Conservation (phyloP, 1,140 invertebrate genomes). For the Holotrichia oblita region DNA sequence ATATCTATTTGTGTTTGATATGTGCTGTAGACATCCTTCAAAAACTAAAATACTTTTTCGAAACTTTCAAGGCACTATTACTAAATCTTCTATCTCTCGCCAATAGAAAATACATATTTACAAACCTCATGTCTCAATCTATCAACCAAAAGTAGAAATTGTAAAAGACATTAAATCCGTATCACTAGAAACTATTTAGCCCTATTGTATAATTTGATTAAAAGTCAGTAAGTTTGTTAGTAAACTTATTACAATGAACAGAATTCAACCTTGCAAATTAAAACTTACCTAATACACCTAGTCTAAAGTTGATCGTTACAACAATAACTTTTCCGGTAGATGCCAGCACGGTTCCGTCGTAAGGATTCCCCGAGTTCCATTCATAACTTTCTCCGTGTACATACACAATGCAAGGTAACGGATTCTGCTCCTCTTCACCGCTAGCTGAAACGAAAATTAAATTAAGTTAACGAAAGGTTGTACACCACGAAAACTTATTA, state of each 20-base stretch:
- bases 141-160: no score
- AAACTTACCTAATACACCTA: constrained; percentile 91
- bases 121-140: no score
- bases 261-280: not conserved
- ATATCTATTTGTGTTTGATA: no score
- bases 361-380: constrained; percentile 93
- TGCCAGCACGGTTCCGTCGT: constrained; percentile 92
- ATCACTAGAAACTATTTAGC: no score
- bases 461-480: constrained; percentile 5
- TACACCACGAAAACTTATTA: not conserved
- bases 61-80: no score
- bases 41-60: no score
- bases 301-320: constrained; percentile 96
- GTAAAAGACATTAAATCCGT: no score
- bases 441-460: constrained; percentile 51
- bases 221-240: no score
- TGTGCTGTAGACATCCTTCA: no score
- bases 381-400: constrained; percentile 95
- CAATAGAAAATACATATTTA: no score
- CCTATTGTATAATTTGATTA: no score
- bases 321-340: constrained; percentile 93
- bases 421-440: constrained; percentile 57
- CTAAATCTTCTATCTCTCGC: no score
- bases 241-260: not conserved
- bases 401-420: constrained; percentile 82